A percentile compares a stretch with the other conserved stretches of the same genome.
phyloP scores from a whole-genome alignment of 1,140 invertebrate genomes.

The Pseudomyrmex cubaensis region DNA sequence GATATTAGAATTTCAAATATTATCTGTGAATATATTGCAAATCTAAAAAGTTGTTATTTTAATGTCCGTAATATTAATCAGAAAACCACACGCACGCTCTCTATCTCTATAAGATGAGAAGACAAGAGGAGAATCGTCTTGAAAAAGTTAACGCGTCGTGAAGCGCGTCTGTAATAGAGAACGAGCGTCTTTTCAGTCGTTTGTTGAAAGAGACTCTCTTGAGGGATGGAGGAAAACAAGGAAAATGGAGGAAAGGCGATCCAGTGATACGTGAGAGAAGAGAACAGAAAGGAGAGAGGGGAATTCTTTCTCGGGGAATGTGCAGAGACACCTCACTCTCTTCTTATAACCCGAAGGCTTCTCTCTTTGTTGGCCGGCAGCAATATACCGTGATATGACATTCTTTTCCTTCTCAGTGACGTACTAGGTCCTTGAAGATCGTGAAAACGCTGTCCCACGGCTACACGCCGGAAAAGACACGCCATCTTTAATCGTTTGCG shows the following conservation, averaged over 20 bases:
- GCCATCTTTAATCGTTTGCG: constrained; percentile 48
- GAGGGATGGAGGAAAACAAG: constrained; percentile 30
- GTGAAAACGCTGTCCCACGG: constrained; percentile 39
- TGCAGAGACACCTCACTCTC: constrained; percentile 28
- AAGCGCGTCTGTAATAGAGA: constrained; percentile 47
- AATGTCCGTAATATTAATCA: constrained; percentile 24
- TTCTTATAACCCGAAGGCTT: constrained; percentile 55
- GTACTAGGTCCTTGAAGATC: constrained; percentile 31
- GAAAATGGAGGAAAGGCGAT: constrained; percentile 58
- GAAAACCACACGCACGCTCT: neutral
- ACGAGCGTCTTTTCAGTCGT: constrained; percentile 49
- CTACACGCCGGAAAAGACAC: constrained; percentile 22
- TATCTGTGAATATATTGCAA: neutral
- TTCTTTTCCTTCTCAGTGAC: constrained; percentile 47
- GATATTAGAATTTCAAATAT: too few species aligned
- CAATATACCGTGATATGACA: constrained; percentile 64
- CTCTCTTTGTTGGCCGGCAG: constrained; percentile 61
- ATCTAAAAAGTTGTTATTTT: neutral
- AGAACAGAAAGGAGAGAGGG: constrained; percentile 23
- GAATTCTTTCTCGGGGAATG: constrained; percentile 59
- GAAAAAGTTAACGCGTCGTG: constrained; percentile 50
- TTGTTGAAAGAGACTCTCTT: constrained; percentile 52
- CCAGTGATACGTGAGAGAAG: constrained; percentile 47
- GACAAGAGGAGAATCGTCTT: constrained; percentile 12
- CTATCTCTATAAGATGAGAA: too few species aligned